A percentile compares a stretch with the other conserved stretches of the same genome.
phyloP scores from a whole-genome alignment of 2,888 invertebrate species.

The Rhogogaster chlorosoma region DNA sequence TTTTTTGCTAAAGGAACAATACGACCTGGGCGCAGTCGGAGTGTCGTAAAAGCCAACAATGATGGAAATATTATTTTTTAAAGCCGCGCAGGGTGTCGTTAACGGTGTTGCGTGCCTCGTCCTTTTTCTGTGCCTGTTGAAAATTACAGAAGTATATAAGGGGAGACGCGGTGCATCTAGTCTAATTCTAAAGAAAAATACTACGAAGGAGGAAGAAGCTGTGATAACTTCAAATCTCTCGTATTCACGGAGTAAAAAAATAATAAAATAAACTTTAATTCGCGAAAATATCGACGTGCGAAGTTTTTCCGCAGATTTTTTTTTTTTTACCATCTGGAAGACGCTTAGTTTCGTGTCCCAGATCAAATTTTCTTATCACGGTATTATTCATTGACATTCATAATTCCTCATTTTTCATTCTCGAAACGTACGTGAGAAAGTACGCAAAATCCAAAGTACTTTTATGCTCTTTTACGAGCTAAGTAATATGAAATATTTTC shows the following conservation, averaged over 20 bases:
- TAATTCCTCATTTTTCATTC: background rate
- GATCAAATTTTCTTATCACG: background rate
- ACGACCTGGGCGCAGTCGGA: constrained; percentile 56
- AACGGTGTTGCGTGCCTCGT: constrained; percentile 60
- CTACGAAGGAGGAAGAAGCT: background rate
- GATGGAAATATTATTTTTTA: constrained; percentile 75
- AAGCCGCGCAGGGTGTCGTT: constrained; percentile 72
- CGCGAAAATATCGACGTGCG: background rate
- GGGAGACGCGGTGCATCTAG: constrained; percentile 24
- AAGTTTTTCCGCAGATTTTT: background rate
- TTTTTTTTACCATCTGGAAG: background rate
- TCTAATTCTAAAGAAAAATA: constrained; percentile 43
- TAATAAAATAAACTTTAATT: background rate
- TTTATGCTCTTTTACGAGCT: background rate
- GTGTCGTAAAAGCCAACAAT: constrained; percentile 73
- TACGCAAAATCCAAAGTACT: background rate
- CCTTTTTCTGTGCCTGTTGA: constrained; percentile 29
- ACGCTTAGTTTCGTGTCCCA: background rate
- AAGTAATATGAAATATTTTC: constrained; percentile 6
- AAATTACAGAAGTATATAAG: constrained; percentile 32
- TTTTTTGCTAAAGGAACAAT: constrained; percentile 60
- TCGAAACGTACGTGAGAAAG: background rate
- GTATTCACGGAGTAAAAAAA: background rate
- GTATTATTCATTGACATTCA: background rate
- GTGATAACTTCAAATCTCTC: constrained; percentile 29